Evolutionary conservation across 2,797 vertebrate genomes (phyloP), one percentile per base, ranked within the genome.

Genomic region (Holocentrus rufus): DNA sequence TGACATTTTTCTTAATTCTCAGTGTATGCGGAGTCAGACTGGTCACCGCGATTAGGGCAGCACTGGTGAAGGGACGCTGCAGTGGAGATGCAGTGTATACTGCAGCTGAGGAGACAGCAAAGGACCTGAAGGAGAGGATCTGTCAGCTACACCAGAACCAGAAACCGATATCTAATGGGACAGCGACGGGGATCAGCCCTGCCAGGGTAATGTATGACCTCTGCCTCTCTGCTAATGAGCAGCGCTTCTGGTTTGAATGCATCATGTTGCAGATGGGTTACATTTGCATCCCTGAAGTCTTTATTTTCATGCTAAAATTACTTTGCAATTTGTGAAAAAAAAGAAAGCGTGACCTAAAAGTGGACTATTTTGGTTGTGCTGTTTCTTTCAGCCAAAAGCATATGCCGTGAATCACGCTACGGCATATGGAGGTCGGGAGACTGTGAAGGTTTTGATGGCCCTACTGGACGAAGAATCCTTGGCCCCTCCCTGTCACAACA

Each of bases 341-440:
- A 27, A 27, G 25, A 27, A 11, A 39, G 15, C 23, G 34, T 54
- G 44, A 69, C 27, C 57, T 68, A 64, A 65, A 46, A 27, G 63
- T 22, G n/a, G 14, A 36, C 53, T 74, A 72, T 77, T 46, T 46
- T 46, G 11, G 11, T 42, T 60, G 56, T 65, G 44, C 0, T 71
- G 30, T 59, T 69, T 14, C 22, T 39, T 52, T 1, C 87, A 99
- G 97, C 96, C 96, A 53, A 97, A 93, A 92, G 90, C 92, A 0
- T 84, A 96, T 74, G 88, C 94, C 2, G 95, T 99, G 87, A 99
- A 99, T 88, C 98, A 95, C 25, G 94, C 91, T 69, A 99, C 96
- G 5, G 95, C 93, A 0, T 96, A 93, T 17, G 94, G 95, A 63
- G 97, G 96, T 31, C 94, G 97, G 85, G 95, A 96, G 76, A 96